phyloP scores from a whole-genome alignment of 2,113 vertebrate species.

The Melanocharis versteri region DNA sequence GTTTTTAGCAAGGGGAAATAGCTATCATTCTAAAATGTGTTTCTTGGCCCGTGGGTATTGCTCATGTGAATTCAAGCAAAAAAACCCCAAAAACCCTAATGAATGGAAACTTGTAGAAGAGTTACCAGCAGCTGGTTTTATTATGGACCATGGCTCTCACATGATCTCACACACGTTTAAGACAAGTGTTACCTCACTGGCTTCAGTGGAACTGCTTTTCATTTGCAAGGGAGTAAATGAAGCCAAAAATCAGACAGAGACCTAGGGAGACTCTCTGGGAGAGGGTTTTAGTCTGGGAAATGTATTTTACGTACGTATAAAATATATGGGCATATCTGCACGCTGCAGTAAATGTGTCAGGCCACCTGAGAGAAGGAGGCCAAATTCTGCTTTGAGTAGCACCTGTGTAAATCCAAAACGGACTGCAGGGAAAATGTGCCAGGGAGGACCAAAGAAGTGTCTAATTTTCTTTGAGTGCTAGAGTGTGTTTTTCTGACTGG shows the following conservation, averaged over 20 bases:
- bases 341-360: not conserved
- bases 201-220: not conserved
- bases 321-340: not conserved
- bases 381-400: not conserved
- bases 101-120: conserved; percentile 55
- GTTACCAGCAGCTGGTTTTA: conserved; percentile 47
- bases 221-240: conserved; percentile 17
- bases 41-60: conserved; percentile 1
- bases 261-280: not conserved
- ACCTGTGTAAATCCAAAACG: not conserved
- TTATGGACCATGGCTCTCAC: conserved; percentile 8
- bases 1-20: conserved; percentile 25
- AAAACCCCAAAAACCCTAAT: conserved; percentile 12
- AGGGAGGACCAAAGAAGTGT: not conserved
- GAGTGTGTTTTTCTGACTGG: not conserved
- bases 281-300: not conserved
- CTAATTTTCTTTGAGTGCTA: not conserved
- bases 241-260: conserved; percentile 40
- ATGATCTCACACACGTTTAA: conserved; percentile 16
- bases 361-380: not conserved
- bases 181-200: conserved; percentile 32
- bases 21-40: conserved; percentile 37
- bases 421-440: not conserved
- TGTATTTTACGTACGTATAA: not conserved
- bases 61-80: conserved; percentile 30